A percentile compares a stretch with the other conserved stretches of the same genome.
Conservation (phyloP, 2,888 invertebrate genomes). For the Eulithis testata region DNA sequence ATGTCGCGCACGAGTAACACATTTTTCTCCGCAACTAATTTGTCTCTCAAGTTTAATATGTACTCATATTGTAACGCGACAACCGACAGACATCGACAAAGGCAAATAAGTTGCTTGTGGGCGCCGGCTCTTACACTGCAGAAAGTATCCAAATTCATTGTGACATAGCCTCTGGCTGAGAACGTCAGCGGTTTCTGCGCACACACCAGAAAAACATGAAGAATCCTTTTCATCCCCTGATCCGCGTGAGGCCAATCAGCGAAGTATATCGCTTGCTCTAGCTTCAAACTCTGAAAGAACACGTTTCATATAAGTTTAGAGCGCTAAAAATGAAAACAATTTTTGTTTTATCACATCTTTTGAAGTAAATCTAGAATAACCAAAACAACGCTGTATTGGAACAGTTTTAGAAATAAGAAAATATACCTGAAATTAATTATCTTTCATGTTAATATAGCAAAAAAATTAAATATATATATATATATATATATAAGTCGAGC, state of each 20-base stretch:
- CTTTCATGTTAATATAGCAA: no score
- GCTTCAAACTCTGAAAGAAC: conserved; percentile 59
- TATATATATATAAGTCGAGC: no score
- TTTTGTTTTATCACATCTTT: background rate
- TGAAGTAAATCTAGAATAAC: conserved; percentile 6
- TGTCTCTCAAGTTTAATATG: no score
- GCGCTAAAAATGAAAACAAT: background rate
- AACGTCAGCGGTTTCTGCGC: conserved; percentile 68
- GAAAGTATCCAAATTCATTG: conserved; percentile 71
- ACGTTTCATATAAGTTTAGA: conserved; percentile 1
- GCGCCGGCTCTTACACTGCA: conserved; percentile 56
- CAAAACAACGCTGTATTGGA: conserved; percentile 6
- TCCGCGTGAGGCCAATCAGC: conserved; percentile 68
- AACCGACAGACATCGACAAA: no score
- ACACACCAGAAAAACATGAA: conserved; percentile 63
- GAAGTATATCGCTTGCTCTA: conserved; percentile 63
- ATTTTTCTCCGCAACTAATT: no score
- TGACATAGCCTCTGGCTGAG: conserved; percentile 66
- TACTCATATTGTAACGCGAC: no score
- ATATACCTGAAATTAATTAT: no score
- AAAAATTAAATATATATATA: no score
- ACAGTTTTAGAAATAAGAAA: no score
- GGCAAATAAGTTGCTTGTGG: no score
- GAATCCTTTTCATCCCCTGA: conserved; percentile 56
- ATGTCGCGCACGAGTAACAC: no score